Evolutionary conservation across 2,113 vertebrate species (phyloP).

Genomic region (Urocynchramus pylzowi): DNA sequence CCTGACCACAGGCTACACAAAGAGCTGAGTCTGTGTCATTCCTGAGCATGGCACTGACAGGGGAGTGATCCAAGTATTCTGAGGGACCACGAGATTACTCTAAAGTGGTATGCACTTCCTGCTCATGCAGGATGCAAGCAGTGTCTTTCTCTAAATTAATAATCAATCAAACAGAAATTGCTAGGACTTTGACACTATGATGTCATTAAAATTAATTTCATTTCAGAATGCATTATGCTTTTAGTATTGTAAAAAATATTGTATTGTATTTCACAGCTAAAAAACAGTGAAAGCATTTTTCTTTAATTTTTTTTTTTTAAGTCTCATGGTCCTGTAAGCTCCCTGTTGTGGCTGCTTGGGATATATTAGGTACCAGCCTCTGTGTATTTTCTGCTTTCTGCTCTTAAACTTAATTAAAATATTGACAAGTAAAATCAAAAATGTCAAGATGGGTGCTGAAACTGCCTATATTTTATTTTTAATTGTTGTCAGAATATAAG

Average conservation of each 20-base stretch:
- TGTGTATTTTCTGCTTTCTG: slow-evolving; percentile 53
- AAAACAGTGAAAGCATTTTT: neutral
- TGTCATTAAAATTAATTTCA: neutral
- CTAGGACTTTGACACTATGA: neutral
- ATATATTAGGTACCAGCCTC: slow-evolving; percentile 2
- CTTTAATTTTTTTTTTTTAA: neutral
- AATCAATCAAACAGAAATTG: neutral
- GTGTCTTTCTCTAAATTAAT: neutral
- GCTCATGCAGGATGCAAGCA: neutral
- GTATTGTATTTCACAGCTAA: too few species aligned
- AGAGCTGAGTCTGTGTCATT: neutral
- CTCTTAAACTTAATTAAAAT: slow-evolving; percentile 41
- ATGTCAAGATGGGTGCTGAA: neutral
- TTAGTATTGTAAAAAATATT: neutral
- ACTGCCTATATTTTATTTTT: slow-evolving; percentile 12
- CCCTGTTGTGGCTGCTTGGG: neutral
- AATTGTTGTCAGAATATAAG: slow-evolving; percentile 12
- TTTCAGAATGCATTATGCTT: neutral
- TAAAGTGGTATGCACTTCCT: neutral
- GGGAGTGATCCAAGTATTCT: neutral
- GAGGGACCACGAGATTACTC: neutral
- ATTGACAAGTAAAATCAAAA: neutral
- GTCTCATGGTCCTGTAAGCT: neutral
- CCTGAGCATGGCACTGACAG: neutral
- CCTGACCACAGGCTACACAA: neutral